Evolutionary conservation across 2,113 vertebrate genomes (phyloP).

Genomic region (Gadus macrocephalus): DNA sequence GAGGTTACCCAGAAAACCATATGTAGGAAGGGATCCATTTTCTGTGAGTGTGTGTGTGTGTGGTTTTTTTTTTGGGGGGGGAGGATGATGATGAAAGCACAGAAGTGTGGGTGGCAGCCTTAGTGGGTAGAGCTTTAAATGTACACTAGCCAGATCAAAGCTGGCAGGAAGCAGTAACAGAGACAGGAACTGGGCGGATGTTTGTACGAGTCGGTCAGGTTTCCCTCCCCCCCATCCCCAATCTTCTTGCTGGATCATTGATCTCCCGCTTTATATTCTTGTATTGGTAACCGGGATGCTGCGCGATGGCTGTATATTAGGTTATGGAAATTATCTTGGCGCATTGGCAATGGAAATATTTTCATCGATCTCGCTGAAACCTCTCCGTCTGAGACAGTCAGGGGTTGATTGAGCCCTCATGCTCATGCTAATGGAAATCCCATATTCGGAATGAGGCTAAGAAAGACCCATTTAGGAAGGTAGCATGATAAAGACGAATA

Average conservation of each 20-base stretch:
- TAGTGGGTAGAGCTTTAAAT: conserved; percentile 47
- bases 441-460: conserved; percentile 43
- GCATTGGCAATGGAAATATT: conserved; percentile 26
- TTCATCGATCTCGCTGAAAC: conserved; percentile 43
- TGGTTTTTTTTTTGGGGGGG: no score
- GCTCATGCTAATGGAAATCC: conserved; percentile 50
- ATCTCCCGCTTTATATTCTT: no score
- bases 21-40: no score
- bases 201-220: neutral
- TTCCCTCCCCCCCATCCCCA: neutral
- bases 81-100: neutral
- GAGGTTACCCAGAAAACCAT: neutral
- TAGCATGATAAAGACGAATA: conserved; percentile 1
- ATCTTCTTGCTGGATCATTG: no score
- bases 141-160: conserved; percentile 46
- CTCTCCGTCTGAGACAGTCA: conserved; percentile 43
- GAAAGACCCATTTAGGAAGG: conserved; percentile 6
- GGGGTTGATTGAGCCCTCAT: conserved; percentile 43
- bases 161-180: conserved; percentile 32
- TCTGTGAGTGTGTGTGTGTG: no score
- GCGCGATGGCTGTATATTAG: neutral
- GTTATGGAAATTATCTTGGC: conserved; percentile 25
- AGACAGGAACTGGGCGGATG: no score
- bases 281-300: no score
- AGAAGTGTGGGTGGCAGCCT: conserved; percentile 56